A percentile compares a stretch with the other conserved stretches of the same genome.
phyloP scores from a whole-genome alignment of 2,113 vertebrate genomes.

The Microtus pennsylvanicus region DNA sequence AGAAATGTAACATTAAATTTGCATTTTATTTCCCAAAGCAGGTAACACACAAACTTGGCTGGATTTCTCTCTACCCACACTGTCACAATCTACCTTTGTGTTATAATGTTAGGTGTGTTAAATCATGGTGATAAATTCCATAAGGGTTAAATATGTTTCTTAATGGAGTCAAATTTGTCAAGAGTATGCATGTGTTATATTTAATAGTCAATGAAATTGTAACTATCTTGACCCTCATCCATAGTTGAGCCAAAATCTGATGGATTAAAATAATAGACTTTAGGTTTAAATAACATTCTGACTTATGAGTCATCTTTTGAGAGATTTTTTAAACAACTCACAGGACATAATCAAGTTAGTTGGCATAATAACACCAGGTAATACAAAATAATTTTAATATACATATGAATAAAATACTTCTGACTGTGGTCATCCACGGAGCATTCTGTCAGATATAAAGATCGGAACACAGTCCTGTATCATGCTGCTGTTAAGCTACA shows the following conservation, averaged over 20 bases:
- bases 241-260: constrained; percentile 10
- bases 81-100: constrained; percentile 12
- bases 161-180: constrained; percentile 25
- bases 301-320: constrained; percentile 73
- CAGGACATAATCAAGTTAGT: constrained; percentile 59
- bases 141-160: constrained; percentile 24
- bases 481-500: constrained; percentile 8
- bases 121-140: constrained; percentile 41
- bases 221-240: background rate
- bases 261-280: constrained; percentile 70
- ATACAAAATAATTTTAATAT: constrained; percentile 69
- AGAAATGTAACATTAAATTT: background rate
- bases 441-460: background rate
- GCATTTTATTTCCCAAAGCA: constrained; percentile 14
- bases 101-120: constrained; percentile 28
- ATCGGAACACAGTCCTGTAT: constrained; percentile 57
- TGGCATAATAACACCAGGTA: constrained; percentile 76
- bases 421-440: constrained; percentile 49
- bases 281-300: constrained; percentile 62
- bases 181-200: constrained; percentile 45
- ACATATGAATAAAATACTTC: constrained; percentile 51
- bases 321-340: constrained; percentile 75
- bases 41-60: background rate
- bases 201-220: constrained; percentile 38
- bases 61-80: background rate